Percentiles rank a stretch among this genome's conserved stretches.
phyloP scores from a whole-genome alignment of 2,888 invertebrate species.

The Campaea margaritaria region DNA sequence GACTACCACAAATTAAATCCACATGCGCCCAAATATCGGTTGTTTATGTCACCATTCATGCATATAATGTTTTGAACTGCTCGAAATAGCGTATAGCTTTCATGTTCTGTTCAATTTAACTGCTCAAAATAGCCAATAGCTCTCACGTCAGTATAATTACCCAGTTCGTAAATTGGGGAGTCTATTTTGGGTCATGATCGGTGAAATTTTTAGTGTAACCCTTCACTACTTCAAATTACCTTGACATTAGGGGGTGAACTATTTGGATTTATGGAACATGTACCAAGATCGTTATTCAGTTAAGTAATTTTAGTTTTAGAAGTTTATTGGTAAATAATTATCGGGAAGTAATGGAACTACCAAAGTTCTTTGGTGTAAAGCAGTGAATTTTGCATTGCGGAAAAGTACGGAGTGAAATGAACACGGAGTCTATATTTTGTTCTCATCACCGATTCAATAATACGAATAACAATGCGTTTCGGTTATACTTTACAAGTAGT shows the following conservation, averaged over 20 bases:
- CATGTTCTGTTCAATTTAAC: slow-evolving; percentile 28
- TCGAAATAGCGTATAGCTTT: slow-evolving; percentile 34
- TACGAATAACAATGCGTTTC: too few relatives aligned
- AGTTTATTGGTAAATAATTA: too few relatives aligned
- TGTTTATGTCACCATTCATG: slow-evolving; percentile 31
- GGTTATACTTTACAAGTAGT: too few relatives aligned
- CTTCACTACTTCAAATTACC: slow-evolving; percentile 15
- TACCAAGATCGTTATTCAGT: too few relatives aligned
- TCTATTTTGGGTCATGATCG: slow-evolving; percentile 13
- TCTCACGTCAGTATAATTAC: slow-evolving; percentile 34
- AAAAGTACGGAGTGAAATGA: too few relatives aligned
- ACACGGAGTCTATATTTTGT: too few relatives aligned
- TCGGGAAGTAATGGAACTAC: too few relatives aligned
- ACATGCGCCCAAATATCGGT: slow-evolving; percentile 28
- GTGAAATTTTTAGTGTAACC: slow-evolving; percentile 11
- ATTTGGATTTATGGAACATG: neutral
- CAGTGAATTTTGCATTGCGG: too few relatives aligned
- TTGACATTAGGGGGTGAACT: slow-evolving; percentile 3
- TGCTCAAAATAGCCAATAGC: slow-evolving; percentile 35
- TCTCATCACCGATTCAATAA: too few relatives aligned
- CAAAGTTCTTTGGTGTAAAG: too few relatives aligned
- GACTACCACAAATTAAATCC: slow-evolving; percentile 30
- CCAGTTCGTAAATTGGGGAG: slow-evolving; percentile 26
- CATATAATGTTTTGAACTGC: slow-evolving; percentile 29
- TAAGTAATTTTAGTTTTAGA: too few relatives aligned